phyloP scores from a whole-genome alignment of 2,888 invertebrate species.

The Parapristionchus giblindavisi region DNA sequence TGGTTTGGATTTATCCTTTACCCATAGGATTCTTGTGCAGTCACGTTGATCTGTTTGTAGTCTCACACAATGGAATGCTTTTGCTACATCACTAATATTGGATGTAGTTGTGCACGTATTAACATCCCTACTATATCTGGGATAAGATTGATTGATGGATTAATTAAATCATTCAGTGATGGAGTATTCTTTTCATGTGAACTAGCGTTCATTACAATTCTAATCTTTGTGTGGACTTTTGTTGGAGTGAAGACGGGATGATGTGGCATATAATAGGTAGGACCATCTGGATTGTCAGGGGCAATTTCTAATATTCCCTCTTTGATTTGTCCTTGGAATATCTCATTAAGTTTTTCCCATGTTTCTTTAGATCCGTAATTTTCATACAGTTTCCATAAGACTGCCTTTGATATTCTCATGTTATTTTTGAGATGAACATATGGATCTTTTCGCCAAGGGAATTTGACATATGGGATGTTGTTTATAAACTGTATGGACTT shows the following conservation, averaged over 20 bases:
- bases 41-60: neutral
- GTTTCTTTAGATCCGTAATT: neutral
- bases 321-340: neutral
- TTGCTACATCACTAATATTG: neutral
- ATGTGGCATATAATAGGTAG: neutral
- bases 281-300: neutral
- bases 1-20: neutral
- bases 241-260: constrained; percentile 16
- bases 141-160: neutral
- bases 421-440: neutral
- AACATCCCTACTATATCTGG: neutral
- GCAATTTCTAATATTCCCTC: constrained; percentile 5
- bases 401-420: neutral
- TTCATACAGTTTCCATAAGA: neutral
- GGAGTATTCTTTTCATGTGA: constrained; percentile 1
- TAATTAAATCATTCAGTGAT: constrained; percentile 5
- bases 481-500: neutral
- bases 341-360: constrained; percentile 1
- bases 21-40: neutral
- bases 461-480: neutral
- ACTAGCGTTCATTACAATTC: constrained; percentile 9
- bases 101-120: neutral
- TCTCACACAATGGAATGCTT: constrained; percentile 12
- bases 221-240: constrained; percentile 1
- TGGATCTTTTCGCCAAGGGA: neutral